Evolutionary conservation across 2,797 vertebrate species (phyloP).

Genomic region (Monodelphis domestica): DNA sequence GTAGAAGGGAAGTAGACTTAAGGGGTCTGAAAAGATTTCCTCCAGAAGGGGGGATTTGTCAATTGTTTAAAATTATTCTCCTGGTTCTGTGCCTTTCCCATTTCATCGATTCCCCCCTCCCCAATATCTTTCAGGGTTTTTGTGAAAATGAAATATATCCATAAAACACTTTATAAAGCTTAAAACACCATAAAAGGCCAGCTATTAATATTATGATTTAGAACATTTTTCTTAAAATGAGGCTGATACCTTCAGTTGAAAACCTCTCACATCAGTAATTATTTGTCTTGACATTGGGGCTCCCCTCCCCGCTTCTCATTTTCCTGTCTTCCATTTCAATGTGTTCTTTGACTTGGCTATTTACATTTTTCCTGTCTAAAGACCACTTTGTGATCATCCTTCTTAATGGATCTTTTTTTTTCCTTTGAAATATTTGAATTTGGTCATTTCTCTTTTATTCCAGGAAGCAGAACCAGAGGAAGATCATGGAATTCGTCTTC

Average conservation of each 20-base stretch:
- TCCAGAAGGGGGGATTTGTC: too few species aligned
- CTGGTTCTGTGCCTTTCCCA: too few species aligned
- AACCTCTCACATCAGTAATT: background rate
- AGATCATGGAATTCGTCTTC: conserved; percentile 29
- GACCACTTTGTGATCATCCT: background rate
- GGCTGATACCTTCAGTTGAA: background rate
- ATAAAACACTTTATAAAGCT: background rate
- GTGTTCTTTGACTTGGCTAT: conserved; percentile 5
- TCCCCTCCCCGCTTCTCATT: background rate
- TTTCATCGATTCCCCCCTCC: too few species aligned
- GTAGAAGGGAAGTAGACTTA: too few species aligned
- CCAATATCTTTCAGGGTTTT: background rate
- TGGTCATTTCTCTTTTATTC: background rate
- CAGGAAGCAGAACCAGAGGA: background rate
- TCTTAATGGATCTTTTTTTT: background rate
- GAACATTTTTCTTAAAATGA: background rate
- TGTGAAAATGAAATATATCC: background rate
- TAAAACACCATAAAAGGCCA: background rate
- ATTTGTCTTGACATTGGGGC: background rate
- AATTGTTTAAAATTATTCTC: too few species aligned
- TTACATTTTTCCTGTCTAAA: conserved; percentile 43
- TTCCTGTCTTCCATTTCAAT: background rate
- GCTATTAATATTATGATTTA: background rate
- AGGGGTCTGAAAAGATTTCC: too few species aligned
- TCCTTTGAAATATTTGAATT: background rate